A percentile compares a stretch with the other conserved stretches of the same genome.
phyloP scores from a whole-genome alignment of 2,888 invertebrate species.

The Agonum fuliginosum region DNA sequence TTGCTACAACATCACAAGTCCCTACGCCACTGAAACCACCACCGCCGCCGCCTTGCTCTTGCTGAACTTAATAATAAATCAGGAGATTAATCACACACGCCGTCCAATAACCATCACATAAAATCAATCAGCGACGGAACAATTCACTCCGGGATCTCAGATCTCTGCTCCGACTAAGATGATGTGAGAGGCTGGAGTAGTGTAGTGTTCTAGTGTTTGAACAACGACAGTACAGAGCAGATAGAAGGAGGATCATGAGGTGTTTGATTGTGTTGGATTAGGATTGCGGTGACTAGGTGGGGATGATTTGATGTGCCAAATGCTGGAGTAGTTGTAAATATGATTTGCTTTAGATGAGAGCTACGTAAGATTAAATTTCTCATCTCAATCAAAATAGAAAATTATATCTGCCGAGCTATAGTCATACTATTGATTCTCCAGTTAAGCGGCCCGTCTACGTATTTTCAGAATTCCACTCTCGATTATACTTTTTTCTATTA shows the following conservation, averaged over 20 bases:
- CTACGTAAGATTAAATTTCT: no score
- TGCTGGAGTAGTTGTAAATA: not conserved
- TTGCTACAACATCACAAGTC: not conserved
- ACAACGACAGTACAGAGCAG: not conserved
- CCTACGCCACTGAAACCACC: constrained; percentile 9
- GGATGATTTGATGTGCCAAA: not conserved
- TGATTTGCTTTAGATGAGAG: no score
- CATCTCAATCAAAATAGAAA: no score
- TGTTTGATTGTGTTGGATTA: constrained; percentile 27
- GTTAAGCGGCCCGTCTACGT: no score
- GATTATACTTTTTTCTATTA: no score
- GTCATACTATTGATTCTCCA: no score
- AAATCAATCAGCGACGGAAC: constrained; percentile 49
- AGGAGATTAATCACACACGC: constrained; percentile 51
- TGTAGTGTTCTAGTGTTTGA: not conserved
- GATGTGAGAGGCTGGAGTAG: not conserved
- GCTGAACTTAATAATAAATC: constrained; percentile 48
- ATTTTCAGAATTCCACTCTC: no score
- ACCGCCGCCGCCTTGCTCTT: not conserved
- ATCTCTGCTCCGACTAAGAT: not conserved
- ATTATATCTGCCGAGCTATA: no score
- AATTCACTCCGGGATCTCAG: not conserved
- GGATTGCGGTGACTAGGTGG: not conserved
- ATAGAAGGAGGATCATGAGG: not conserved
- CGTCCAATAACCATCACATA: constrained; percentile 57